These are phyloP conservation scores for Coremacera marginata DNA, from an alignment of 2,888 invertebrate genomes.

Conservation along the genomic window DNA sequence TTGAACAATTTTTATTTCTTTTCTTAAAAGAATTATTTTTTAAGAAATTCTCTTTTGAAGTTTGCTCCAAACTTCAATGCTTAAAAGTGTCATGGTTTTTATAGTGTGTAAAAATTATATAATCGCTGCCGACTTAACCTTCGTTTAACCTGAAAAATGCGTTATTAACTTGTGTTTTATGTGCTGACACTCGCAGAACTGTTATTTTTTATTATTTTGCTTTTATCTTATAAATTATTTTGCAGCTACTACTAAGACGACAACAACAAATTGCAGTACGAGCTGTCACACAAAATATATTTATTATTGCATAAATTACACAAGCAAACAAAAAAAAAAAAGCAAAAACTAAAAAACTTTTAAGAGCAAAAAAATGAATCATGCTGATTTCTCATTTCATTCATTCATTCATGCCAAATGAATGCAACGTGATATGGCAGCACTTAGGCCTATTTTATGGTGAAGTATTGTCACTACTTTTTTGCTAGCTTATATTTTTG, in stretches of 20 bases:
- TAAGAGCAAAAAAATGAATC: not conserved
- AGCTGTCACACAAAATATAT: too few species aligned
- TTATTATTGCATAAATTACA: too few species aligned
- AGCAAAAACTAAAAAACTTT: not conserved
- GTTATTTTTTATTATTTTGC: not conserved
- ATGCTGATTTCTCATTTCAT: not conserved
- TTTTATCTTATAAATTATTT: not conserved
- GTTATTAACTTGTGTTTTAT: conserved; percentile 14
- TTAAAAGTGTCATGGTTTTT: too few species aligned
- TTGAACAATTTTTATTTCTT: too few species aligned
- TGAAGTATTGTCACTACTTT: not conserved
- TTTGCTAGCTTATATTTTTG: too few species aligned
- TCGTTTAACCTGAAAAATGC: conserved; percentile 8
- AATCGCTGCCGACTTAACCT: not conserved
- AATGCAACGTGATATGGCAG: too few species aligned
- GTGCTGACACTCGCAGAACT: not conserved
- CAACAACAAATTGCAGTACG: not conserved
- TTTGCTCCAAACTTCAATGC: too few species aligned
- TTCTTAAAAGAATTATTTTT: too few species aligned
- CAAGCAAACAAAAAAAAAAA: not conserved
- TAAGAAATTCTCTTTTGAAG: too few species aligned
- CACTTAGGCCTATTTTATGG: too few species aligned
- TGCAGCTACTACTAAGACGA: not conserved
- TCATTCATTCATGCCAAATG: too few species aligned
- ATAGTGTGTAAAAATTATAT: not conserved